A percentile compares a stretch with the other conserved stretches of the same genome.
phyloP scores from a whole-genome alignment of 2,888 invertebrate genomes.

The Ichneumoninae sp. region DNA sequence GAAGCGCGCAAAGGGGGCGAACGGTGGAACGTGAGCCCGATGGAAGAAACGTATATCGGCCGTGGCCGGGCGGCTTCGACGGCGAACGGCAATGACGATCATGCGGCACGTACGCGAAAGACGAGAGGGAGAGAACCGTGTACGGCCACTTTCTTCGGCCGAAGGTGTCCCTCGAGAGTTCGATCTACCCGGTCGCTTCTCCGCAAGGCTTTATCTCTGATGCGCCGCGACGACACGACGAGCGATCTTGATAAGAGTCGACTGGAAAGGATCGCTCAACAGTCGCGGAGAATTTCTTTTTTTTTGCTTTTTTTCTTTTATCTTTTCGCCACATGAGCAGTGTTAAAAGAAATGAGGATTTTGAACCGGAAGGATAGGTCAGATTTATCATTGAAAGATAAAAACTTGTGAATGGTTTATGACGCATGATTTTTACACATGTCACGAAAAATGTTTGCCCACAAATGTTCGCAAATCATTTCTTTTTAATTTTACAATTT shows the following conservation, averaged over 20 bases:
- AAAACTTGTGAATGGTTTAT: no score
- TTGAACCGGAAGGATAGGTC: not conserved
- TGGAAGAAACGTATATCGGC: constrained; percentile 22
- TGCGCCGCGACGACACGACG: constrained; percentile 63
- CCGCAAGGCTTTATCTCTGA: constrained; percentile 62
- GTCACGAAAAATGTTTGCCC: no score
- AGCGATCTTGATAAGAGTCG: constrained; percentile 65
- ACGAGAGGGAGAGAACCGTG: constrained; percentile 58
- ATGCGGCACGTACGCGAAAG: constrained; percentile 48
- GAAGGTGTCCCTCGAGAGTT: constrained; percentile 62
- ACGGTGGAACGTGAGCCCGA: constrained; percentile 54
- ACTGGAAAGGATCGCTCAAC: constrained; percentile 60
- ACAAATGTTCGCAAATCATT: no score
- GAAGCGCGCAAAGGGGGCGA: constrained; percentile 52
- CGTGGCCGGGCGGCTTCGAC: not conserved
- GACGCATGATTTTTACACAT: no score
- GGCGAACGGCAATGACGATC: constrained; percentile 57
- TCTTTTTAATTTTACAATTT: no score
- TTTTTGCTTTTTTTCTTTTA: not conserved
- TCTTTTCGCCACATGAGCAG: constrained; percentile 9
- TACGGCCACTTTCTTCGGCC: constrained; percentile 64
- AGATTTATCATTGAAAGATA: not conserved
- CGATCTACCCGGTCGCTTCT: constrained; percentile 53
- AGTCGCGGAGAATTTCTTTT: constrained; percentile 22
- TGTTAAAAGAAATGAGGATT: not conserved